phyloP scores from a whole-genome alignment of 2,888 invertebrate species.

The Xanthorhoe designata region DNA sequence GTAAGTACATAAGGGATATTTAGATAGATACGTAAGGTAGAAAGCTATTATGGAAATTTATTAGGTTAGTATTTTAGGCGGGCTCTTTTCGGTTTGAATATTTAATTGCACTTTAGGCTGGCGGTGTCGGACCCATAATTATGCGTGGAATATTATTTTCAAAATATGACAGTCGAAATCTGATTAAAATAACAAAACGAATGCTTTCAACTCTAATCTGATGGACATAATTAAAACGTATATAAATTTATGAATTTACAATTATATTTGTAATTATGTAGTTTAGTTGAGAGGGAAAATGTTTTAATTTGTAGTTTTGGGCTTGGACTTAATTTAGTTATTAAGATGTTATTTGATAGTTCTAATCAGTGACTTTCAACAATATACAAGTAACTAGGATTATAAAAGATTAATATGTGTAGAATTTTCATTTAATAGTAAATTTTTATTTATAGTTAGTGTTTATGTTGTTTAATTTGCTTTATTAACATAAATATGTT shows the following conservation, averaged over 20 bases:
- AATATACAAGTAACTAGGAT: background rate
- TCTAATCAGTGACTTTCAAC: background rate
- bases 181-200: conserved; percentile 43
- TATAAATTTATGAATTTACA: conserved; percentile 32
- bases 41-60: conserved; percentile 44
- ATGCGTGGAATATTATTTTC: conserved; percentile 45
- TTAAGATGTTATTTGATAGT: conserved; percentile 7
- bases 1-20: conserved; percentile 44
- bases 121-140: conserved; percentile 41
- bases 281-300: conserved; percentile 19
- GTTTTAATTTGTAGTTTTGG: conserved; percentile 31
- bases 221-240: conserved; percentile 34
- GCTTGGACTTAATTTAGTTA: conserved; percentile 14
- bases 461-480: no score
- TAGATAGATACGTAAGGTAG: conserved; percentile 46
- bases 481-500: no score
- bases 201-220: conserved; percentile 32
- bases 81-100: conserved; percentile 42
- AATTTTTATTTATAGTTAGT: no score
- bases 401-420: no score
- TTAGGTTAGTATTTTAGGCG: conserved; percentile 47
- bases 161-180: conserved; percentile 42
- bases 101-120: conserved; percentile 44
- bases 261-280: conserved; percentile 21
- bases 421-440: no score